phyloP scores from a whole-genome alignment of 2,888 invertebrate genomes.

The Nudaria mundana region DNA sequence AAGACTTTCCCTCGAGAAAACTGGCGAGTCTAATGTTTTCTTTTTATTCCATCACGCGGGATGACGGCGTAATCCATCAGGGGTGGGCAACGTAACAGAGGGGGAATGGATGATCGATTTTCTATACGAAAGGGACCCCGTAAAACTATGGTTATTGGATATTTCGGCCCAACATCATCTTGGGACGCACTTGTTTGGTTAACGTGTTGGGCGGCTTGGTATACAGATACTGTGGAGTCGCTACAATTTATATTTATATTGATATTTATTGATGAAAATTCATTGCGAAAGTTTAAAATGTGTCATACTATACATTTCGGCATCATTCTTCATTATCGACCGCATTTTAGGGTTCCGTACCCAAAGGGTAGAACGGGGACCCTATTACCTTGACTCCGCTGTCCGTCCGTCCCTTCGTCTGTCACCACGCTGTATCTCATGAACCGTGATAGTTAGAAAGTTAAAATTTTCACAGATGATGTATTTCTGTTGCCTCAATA shows the following conservation, averaged over 20 bases:
- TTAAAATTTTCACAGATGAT: too few species aligned
- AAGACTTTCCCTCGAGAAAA: conserved; percentile 53
- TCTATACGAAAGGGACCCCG: conserved; percentile 54
- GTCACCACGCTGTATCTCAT: too few species aligned
- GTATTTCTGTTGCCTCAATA: too few species aligned
- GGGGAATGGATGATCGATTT: conserved; percentile 64
- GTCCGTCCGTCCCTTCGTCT: too few species aligned
- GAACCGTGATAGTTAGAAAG: too few species aligned
- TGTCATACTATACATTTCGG: too few species aligned
- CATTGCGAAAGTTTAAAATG: too few species aligned
- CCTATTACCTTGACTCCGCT: too few species aligned
- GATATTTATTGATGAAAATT: background rate
- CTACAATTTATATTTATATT: background rate
- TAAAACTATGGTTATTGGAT: conserved; percentile 78
- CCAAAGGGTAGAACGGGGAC: too few species aligned
- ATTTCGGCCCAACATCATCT: conserved; percentile 59
- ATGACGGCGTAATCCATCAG: conserved; percentile 71
- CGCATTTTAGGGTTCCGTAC: too few species aligned
- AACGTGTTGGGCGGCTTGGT: conserved; percentile 42
- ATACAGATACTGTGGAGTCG: conserved; percentile 33
- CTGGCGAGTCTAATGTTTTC: conserved; percentile 69
- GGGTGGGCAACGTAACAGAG: conserved; percentile 32
- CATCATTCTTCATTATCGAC: too few species aligned
- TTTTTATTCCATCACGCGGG: conserved; percentile 70
- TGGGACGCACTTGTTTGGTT: conserved; percentile 56